Conservation (phyloP, 2,888 invertebrate species). For the Tromatobia lineatoria region DNA sequence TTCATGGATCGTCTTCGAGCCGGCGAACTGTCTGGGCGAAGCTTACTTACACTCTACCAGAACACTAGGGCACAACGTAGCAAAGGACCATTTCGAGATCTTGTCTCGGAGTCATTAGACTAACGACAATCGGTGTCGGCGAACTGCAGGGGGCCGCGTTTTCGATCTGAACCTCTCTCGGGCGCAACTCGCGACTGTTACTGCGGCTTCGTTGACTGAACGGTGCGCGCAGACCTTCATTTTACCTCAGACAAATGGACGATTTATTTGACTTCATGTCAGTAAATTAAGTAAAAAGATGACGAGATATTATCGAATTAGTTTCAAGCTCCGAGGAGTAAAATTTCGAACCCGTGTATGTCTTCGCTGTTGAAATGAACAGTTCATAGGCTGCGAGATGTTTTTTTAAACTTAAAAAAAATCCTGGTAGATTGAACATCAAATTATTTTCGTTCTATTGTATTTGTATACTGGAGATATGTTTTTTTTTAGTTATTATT, state of each 20-base stretch:
- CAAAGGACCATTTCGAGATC: slow-evolving; percentile 72
- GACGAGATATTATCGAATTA: slow-evolving; percentile 1
- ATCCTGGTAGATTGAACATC: too few relatives aligned
- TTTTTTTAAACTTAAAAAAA: too few relatives aligned
- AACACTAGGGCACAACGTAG: not conserved
- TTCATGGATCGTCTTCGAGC: slow-evolving; percentile 6
- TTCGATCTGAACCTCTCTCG: slow-evolving; percentile 53
- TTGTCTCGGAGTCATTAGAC: slow-evolving; percentile 83
- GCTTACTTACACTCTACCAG: not conserved
- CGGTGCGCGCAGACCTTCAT: slow-evolving; percentile 28
- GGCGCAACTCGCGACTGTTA: slow-evolving; percentile 14
- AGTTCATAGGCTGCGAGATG: too few relatives aligned
- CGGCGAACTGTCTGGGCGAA: slow-evolving; percentile 4
- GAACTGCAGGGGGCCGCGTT: slow-evolving; percentile 68
- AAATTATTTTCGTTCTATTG: too few relatives aligned
- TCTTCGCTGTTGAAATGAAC: too few relatives aligned
- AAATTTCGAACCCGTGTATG: not conserved
- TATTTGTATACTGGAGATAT: too few relatives aligned
- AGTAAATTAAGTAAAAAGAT: slow-evolving; percentile 1
- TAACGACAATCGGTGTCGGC: slow-evolving; percentile 79
- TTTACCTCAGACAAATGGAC: slow-evolving; percentile 7
- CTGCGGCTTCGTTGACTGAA: slow-evolving; percentile 30
- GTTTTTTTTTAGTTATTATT: too few relatives aligned
- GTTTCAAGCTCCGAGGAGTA: not conserved
- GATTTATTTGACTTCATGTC: slow-evolving; percentile 10